These are phyloP conservation scores for Loxodonta africana DNA, from an alignment of 2,113 vertebrate species.

Conservation along the genomic window DNA sequence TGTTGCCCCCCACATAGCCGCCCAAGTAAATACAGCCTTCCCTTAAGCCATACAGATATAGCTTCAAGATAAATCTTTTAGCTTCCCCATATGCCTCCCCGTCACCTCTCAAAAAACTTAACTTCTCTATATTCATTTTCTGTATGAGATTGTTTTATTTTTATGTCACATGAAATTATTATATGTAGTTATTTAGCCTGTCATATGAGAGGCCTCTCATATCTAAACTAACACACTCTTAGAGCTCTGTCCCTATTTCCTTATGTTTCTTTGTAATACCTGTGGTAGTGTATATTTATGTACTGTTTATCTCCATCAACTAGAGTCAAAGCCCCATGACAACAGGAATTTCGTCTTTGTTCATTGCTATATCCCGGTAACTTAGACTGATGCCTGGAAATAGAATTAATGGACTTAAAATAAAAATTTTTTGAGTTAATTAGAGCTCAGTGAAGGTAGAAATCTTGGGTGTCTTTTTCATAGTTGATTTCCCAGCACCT, in stretches of 20 bases:
- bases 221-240: neutral
- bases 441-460: neutral
- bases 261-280: neutral
- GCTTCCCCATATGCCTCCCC: neutral
- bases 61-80: neutral
- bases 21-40: neutral
- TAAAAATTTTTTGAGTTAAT: neutral
- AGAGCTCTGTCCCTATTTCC: neutral
- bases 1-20: neutral
- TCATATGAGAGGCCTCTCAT: neutral
- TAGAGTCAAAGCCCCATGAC: neutral
- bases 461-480: neutral
- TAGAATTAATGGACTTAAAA: neutral
- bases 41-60: neutral
- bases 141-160: neutral
- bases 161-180: constrained; percentile 41
- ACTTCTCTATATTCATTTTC: neutral
- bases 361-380: neutral
- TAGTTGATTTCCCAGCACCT: neutral
- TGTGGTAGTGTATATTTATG: neutral
- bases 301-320: neutral
- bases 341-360: neutral
- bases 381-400: neutral
- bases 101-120: neutral
- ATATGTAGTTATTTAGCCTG: neutral